Conservation (phyloP, 2,113 vertebrate genomes). For the Zapornia atra region DNA sequence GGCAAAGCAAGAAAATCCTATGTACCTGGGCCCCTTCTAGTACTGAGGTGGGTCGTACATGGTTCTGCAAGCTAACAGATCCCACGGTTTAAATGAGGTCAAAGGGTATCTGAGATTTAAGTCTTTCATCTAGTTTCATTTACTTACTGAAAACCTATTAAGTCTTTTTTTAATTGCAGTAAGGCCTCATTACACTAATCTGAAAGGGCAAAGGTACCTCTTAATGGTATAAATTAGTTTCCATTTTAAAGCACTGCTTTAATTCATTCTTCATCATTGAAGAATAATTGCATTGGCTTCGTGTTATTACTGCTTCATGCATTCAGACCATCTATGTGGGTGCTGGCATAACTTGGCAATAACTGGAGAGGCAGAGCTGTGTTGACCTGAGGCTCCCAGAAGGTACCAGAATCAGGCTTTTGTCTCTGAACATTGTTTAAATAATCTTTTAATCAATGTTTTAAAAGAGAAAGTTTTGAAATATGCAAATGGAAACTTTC, state of each 20-base stretch:
- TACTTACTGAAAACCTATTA: background rate
- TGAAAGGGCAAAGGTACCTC: background rate
- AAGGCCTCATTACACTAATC: background rate
- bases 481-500: background rate
- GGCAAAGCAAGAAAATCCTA: background rate
- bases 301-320: background rate
- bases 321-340: background rate
- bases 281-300: background rate
- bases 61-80: background rate
- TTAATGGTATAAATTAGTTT: background rate
- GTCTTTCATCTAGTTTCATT: background rate
- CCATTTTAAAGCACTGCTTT: background rate
- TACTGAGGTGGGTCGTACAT: background rate
- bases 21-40: background rate
- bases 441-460: background rate
- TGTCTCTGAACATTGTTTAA: background rate
- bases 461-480: background rate
- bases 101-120: background rate
- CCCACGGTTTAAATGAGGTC: background rate
- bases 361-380: background rate
- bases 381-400: background rate
- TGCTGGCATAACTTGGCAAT: background rate
- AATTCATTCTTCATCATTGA: background rate
- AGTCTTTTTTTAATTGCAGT: background rate
- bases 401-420: background rate